A percentile compares a stretch with the other conserved stretches of the same genome.
Conservation (phyloP, 92 coral and sea anemone genomes). For the Phenganax marumi region DNA sequence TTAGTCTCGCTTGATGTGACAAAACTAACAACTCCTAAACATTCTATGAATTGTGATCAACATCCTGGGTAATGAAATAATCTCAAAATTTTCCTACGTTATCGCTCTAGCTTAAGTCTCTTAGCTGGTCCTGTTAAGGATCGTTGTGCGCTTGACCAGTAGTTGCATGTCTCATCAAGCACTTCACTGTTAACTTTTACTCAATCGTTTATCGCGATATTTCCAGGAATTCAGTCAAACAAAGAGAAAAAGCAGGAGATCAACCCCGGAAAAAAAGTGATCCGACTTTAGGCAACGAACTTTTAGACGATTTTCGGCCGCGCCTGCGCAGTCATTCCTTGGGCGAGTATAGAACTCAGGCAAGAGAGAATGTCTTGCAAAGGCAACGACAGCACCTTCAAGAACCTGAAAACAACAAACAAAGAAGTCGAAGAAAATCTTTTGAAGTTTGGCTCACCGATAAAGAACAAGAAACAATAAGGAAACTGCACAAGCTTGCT, state of each 20-base stretch:
- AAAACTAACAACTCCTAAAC: background rate
- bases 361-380: slow-evolving; percentile 19
- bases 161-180: background rate
- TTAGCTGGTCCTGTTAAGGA: too few relatives aligned
- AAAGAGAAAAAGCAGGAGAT: background rate
- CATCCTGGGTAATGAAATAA: background rate
- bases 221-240: slow-evolving; percentile 4
- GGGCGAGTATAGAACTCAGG: slow-evolving; percentile 15
- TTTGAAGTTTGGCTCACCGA: slow-evolving; percentile 87
- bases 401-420: slow-evolving; percentile 36
- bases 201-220: background rate
- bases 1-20: slow-evolving; percentile 11
- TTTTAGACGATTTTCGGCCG: slow-evolving; percentile 5
- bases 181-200: background rate
- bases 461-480: slow-evolving; percentile 70
- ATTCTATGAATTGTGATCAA: background rate
- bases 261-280: background rate
- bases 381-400: background rate
- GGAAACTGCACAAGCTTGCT: slow-evolving; percentile 64
- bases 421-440: slow-evolving; percentile 62
- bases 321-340: slow-evolving; percentile 38
- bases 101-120: too few relatives aligned
- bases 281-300: background rate
- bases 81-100: too few relatives aligned
- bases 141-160: background rate